A percentile compares a stretch with the other conserved stretches of the same genome.
These are phyloP conservation scores for Orius laevigatus DNA, from an alignment of 1,140 invertebrate species.

Conservation along the genomic window DNA sequence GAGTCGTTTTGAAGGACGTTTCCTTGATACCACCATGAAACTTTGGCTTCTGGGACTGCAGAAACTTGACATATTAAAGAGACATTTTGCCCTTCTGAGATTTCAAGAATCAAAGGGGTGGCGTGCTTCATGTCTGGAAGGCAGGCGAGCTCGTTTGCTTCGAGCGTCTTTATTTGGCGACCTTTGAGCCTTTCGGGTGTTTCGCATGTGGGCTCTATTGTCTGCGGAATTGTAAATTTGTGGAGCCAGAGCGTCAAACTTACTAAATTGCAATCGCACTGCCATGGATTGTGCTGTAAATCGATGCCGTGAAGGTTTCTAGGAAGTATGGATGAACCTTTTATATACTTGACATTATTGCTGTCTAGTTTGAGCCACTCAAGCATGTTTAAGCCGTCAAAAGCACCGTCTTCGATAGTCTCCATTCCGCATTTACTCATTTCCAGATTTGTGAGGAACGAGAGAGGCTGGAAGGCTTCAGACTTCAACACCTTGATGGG, in stretches of 20 bases:
- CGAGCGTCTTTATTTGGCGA: conserved; percentile 47
- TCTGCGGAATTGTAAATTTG: conserved; percentile 50
- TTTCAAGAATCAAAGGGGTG: conserved; percentile 46
- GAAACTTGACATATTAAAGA: conserved; percentile 60
- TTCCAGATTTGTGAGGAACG: conserved; percentile 61
- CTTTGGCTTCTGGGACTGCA: conserved; percentile 56
- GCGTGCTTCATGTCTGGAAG: conserved; percentile 55
- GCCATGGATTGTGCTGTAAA: conserved; percentile 75
- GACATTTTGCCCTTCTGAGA: conserved; percentile 60
- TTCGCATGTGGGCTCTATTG: conserved; percentile 54
- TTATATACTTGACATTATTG: conserved; percentile 55
- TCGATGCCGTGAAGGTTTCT: conserved; percentile 56
- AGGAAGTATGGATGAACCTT: conserved; percentile 49
- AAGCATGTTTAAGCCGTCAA: conserved; percentile 59
- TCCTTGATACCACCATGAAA: conserved; percentile 66
- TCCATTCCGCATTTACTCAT: conserved; percentile 62
- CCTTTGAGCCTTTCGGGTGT: conserved; percentile 47
- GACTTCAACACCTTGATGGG: conserved; percentile 52
- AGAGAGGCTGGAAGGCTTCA: conserved; percentile 56
- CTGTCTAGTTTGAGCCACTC: conserved; percentile 71
- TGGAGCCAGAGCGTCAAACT: conserved; percentile 61
- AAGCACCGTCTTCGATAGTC: conserved; percentile 58
- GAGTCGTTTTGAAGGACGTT: conserved; percentile 51
- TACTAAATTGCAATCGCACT: conserved; percentile 65
- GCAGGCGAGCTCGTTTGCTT: conserved; percentile 61